Base-by-base conservation (phyloP, 1,140 invertebrate species). In the Drosophila burlai region DNA sequence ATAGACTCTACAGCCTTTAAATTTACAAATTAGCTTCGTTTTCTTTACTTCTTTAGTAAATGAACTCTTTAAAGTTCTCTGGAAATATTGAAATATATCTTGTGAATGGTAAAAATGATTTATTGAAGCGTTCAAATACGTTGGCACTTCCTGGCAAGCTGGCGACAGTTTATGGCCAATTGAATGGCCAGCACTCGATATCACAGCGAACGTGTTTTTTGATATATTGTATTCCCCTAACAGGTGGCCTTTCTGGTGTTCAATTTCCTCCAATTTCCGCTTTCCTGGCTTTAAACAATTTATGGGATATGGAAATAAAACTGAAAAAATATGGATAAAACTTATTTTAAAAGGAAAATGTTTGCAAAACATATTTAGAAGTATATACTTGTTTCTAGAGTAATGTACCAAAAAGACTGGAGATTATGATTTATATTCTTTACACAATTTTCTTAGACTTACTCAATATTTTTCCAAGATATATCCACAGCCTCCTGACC, bases 121-220 rank as follows among this genome's bases (percentile, higher is more conserved):
- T 84, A 89, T 73, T 90, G 77, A 89, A 84, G 81, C 84, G 73
- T 74, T 81, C 52, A 73, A 83, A 80, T 73, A 57, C 76, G 72
- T 71, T 55, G 66, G 64, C 77, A 68, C 65, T 84, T 90, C 61
- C 84, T 77, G 78, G 63, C 73, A 84, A 81, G 50, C 77, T 81
- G 79, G 40, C 74, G 71, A 61, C 71, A 78, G 49, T 67, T 67
- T 63, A 65, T 59, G 58, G 66, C 65, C 67, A 54, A 57, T 63
- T 62, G 64, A 65, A 49, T 80, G 71, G 34, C 43, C 50, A 55
- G 45, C 45, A 52, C 55, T 50, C 31, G 18, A 50, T 75, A 58
- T 78, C 42, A 18, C 47, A 34, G 68, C 24, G 29, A 72, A 72
- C 59, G 68, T 69, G n/a, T 55, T 63, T 63, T 52, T 57, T 75